Percentiles rank a stretch among this genome's conserved stretches.
phyloP scores from a whole-genome alignment of 2,888 invertebrate genomes.

The Magallana nippona region DNA sequence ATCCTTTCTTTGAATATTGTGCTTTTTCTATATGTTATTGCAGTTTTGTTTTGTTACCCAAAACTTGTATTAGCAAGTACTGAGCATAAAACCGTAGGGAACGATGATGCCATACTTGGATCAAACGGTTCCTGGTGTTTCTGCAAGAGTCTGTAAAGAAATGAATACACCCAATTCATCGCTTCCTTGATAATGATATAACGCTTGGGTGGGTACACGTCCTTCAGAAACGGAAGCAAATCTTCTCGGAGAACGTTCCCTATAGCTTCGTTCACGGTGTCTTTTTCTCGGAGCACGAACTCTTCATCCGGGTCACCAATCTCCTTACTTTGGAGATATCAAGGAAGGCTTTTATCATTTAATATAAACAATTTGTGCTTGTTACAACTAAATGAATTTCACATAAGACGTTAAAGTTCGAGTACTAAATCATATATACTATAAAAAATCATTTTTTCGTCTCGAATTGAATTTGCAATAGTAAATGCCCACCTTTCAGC shows the following conservation, averaged over 20 bases:
- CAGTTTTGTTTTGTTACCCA: too few relatives aligned
- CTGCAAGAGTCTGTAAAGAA: background rate
- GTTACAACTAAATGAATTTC: background rate
- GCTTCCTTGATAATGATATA: background rate
- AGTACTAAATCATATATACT: too few relatives aligned
- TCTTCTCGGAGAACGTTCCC: background rate
- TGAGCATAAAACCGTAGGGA: background rate
- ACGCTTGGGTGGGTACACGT: background rate
- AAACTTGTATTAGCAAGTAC: too few relatives aligned
- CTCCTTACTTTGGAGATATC: background rate
- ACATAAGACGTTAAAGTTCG: too few relatives aligned
- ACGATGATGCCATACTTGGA: background rate
- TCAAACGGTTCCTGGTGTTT: constrained; percentile 44
- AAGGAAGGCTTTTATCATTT: background rate
- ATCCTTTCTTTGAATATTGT: too few relatives aligned
- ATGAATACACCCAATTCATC: background rate
- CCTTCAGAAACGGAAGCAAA: background rate
- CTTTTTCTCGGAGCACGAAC: background rate
- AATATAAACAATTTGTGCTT: background rate
- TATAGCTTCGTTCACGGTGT: background rate
- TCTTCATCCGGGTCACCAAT: background rate
- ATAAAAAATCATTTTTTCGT: too few relatives aligned
- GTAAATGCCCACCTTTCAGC: background rate
- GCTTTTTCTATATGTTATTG: too few relatives aligned
- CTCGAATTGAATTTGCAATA: too few relatives aligned